A percentile compares a stretch with the other conserved stretches of the same genome.
These are phyloP conservation scores for Hydrozoanthus gracilis DNA, from an alignment of 92 coral and sea anemone genomes.

Conservation along the genomic window DNA sequence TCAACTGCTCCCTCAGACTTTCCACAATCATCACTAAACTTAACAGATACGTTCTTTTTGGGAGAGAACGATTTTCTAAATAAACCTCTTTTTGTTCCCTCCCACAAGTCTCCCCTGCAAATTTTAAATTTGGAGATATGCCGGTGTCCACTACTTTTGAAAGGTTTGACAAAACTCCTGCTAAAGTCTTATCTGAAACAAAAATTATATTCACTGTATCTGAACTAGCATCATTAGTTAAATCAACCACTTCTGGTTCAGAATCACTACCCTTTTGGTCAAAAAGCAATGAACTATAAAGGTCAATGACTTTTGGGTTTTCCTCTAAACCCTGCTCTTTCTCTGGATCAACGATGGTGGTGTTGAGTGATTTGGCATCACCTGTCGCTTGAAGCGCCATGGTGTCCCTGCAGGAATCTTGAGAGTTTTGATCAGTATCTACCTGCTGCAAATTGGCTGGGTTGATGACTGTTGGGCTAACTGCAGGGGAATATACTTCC, in stretches of 20 bases:
- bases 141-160: slow-evolving; percentile 41
- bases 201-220: not conserved
- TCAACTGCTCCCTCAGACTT: slow-evolving; percentile 72
- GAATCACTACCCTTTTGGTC: slow-evolving; percentile 51
- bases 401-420: slow-evolving; percentile 1
- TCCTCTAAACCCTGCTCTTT: not conserved
- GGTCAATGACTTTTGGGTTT: slow-evolving; percentile 51
- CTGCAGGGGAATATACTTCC: not conserved
- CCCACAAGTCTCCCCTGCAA: slow-evolving; percentile 71
- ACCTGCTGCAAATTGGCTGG: slow-evolving; percentile 11
- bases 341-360: not conserved
- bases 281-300: slow-evolving; percentile 67
- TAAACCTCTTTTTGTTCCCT: slow-evolving; percentile 68
- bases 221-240: not conserved
- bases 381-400: slow-evolving; percentile 15
- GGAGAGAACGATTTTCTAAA: slow-evolving; percentile 73
- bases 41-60: slow-evolving; percentile 52
- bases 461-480: not conserved
- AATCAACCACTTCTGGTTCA: slow-evolving; percentile 47
- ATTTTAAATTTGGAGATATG: slow-evolving; percentile 71
- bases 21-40: slow-evolving; percentile 70
- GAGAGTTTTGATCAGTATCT: not conserved
- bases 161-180: slow-evolving; percentile 48
- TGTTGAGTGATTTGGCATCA: not conserved
- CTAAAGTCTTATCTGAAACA: slow-evolving; percentile 10